Evolutionary conservation across 2,888 invertebrate genomes (phyloP), one percentile per base, ranked within the genome.

Genomic region (Ferdinandea cuprea): DNA sequence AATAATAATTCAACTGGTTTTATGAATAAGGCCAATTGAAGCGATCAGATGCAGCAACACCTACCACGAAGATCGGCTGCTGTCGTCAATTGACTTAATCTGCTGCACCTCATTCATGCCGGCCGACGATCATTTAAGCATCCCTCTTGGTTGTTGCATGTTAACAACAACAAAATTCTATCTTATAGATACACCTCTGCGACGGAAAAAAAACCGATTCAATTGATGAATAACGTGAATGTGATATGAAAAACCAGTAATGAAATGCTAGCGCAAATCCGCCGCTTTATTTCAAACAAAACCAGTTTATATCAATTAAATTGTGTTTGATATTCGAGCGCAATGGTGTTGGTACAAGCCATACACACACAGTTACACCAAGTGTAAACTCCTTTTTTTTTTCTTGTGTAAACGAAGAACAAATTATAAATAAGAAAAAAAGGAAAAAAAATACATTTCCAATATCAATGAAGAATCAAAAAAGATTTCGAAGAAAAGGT

Each of bases 221-320:
- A 83, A 78, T 83, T 83, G 83, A 83, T 72, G 78, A 78, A 83
- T 83, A 83, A 78, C 72, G 78, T 73, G 83, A 72, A 78, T 66
- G 78, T 73, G 83, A 72, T 73, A 78, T 71, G 72, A 78, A 59
- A 72, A 83, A 83, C 83, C 83, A 83, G 83, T 83, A 83, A 78
- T 78, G 83, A 78, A 83, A 83, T 78, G 83, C 78, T 83, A 78
- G 78, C 78, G 72, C 78, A 78, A 78, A 83, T 83, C 83, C 83
- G 83, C 83, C 83, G 83, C 83, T 68, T 83, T 63, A 77, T 77
- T 48, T 78, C 77, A 78, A 83, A 83, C 66, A 42, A 81, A 83
- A 83, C 83, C 83, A 83, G 83, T 83, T 83, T 83, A 78, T 83
- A 78, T 83, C 83, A 83, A 83, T 83, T 83, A 78, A 72, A 83